Conservation (phyloP, 2,888 invertebrate genomes). For the Trichogramma evanescens region DNA sequence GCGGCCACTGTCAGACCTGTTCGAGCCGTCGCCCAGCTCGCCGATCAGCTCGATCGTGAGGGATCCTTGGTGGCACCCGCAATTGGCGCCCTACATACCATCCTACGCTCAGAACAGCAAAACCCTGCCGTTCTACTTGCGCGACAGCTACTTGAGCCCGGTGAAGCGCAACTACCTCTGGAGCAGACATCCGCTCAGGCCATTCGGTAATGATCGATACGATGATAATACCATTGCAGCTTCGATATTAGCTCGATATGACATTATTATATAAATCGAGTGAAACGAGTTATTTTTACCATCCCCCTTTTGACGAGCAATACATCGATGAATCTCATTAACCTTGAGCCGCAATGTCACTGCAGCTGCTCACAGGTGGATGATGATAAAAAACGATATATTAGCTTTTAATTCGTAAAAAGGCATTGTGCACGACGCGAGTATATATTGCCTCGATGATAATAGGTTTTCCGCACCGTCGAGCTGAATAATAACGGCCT, state of each 20-base stretch:
- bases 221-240: too few species aligned
- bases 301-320: neutral
- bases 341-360: neutral
- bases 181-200: conserved; percentile 85
- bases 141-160: conserved; percentile 85
- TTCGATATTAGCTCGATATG: neutral
- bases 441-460: too few species aligned
- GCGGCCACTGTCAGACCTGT: conserved; percentile 57
- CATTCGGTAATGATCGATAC: conserved; percentile 60
- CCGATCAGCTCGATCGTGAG: conserved; percentile 75
- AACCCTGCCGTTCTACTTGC: conserved; percentile 65
- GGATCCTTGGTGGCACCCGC: conserved; percentile 87
- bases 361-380: too few species aligned
- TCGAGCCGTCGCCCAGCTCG: conserved; percentile 71
- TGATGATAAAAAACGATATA: too few species aligned
- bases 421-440: too few species aligned
- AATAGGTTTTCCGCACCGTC: too few species aligned
- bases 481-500: too few species aligned
- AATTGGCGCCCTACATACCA: conserved; percentile 67
- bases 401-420: too few species aligned
- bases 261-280: neutral
- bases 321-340: neutral
- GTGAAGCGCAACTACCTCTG: conserved; percentile 86
- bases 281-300: neutral
- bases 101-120: conserved; percentile 57